Conservation (phyloP, 2,888 invertebrate species). For the Leptinotarsa peninsularis region DNA sequence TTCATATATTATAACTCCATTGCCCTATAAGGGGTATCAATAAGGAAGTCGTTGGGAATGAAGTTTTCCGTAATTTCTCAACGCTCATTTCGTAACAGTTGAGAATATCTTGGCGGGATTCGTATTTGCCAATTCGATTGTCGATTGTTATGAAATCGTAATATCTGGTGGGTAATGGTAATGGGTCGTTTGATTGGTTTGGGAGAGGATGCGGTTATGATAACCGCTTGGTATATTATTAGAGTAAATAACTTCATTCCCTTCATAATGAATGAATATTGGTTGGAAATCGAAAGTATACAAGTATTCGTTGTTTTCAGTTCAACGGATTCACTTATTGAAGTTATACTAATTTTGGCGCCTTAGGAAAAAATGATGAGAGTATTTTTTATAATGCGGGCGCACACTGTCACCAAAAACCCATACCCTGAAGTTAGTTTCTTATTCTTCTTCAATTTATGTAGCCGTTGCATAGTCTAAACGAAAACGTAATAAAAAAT, state of each 20-base stretch:
- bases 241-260: neutral
- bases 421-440: no score
- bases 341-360: no score
- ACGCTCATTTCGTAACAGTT: constrained; percentile 26
- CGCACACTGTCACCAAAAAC: no score
- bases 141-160: constrained; percentile 14
- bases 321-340: no score
- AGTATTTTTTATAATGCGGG: no score
- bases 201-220: neutral
- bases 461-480: no score
- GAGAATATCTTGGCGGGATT: neutral
- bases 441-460: no score
- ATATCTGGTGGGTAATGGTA: neutral
- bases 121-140: constrained; percentile 2
- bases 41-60: constrained; percentile 53
- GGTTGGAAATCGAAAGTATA: no score
- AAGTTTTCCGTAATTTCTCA: constrained; percentile 43
- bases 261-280: no score
- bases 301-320: no score
- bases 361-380: no score
- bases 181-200: constrained; percentile 5
- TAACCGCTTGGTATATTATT: neutral
- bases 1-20: constrained; percentile 46
- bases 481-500: no score
- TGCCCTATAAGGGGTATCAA: constrained; percentile 55